Percentiles rank a stretch among this genome's conserved stretches.
phyloP scores from a whole-genome alignment of 2,113 vertebrate species.

The Polyodon spathula region DNA sequence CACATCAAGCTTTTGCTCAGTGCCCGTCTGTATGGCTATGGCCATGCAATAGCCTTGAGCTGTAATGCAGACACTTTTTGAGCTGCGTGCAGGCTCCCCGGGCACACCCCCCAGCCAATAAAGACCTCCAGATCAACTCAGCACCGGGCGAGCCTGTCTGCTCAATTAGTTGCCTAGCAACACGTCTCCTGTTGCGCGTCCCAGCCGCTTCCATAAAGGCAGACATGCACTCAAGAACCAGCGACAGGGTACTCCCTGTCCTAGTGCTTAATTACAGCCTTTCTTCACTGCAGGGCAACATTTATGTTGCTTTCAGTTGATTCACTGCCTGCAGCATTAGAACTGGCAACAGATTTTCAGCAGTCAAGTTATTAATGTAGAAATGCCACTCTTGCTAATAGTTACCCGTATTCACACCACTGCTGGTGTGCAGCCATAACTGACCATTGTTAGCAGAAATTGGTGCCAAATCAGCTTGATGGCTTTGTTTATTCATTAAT shows the following conservation, averaged over 20 bases:
- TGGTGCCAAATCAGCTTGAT: conserved; percentile 32
- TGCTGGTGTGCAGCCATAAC: conserved; percentile 29
- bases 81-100: no score
- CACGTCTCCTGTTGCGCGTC: no score
- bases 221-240: no score
- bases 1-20: no score
- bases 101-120: no score
- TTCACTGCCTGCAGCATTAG: background rate
- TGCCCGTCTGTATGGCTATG: no score
- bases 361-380: conserved; percentile 32
- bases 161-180: no score
- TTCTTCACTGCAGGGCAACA: background rate
- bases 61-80: no score
- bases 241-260: background rate
- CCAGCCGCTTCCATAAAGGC: no score
- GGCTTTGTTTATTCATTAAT: conserved; percentile 50
- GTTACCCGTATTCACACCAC: conserved; percentile 34
- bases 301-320: background rate
- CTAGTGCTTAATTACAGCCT: background rate
- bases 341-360: conserved; percentile 35
- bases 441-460: conserved; percentile 24
- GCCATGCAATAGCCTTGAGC: no score
- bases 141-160: no score
- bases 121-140: no score
- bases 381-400: conserved; percentile 39